Conservation (phyloP, 2,113 vertebrate species). For the Psophia crepitans region DNA sequence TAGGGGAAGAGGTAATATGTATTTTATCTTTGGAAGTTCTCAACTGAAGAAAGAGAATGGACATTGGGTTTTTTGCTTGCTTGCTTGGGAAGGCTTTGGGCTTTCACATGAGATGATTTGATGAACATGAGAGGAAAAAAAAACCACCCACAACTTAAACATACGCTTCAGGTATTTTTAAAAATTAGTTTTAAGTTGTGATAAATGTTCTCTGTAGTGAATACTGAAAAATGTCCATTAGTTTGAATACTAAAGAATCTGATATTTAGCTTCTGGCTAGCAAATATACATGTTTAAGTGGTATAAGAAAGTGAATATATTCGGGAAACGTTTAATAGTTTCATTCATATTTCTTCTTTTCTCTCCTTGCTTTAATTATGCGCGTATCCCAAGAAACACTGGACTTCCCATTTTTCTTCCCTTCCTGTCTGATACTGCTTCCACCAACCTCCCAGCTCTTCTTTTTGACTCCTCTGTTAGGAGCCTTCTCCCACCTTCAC, state of each 20-base stretch:
- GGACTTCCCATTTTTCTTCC: not conserved
- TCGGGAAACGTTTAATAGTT: not conserved
- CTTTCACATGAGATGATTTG: not conserved
- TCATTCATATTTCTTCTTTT: not conserved
- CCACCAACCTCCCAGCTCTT: not conserved
- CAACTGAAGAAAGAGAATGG: not conserved
- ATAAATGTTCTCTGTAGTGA: not conserved
- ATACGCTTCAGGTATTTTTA: not conserved
- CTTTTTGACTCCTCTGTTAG: not conserved
- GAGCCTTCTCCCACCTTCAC: not conserved
- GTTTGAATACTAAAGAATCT: not conserved
- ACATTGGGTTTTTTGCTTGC: not conserved
- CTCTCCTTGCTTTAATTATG: not conserved
- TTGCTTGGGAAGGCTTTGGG: not conserved
- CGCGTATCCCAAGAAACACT: not conserved
- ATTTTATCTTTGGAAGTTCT: not conserved
- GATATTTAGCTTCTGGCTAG: not conserved
- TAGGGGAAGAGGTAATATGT: not conserved
- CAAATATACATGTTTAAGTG: rapidly evolving
- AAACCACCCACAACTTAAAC: not conserved
- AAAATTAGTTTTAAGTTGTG: not conserved
- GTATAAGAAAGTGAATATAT: not conserved
- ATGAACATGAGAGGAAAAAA: not conserved
- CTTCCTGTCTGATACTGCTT: not conserved
- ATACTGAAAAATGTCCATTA: not conserved